Base-by-base conservation (phyloP, 2,113 vertebrate species). In the Pedionomus torquatus region DNA sequence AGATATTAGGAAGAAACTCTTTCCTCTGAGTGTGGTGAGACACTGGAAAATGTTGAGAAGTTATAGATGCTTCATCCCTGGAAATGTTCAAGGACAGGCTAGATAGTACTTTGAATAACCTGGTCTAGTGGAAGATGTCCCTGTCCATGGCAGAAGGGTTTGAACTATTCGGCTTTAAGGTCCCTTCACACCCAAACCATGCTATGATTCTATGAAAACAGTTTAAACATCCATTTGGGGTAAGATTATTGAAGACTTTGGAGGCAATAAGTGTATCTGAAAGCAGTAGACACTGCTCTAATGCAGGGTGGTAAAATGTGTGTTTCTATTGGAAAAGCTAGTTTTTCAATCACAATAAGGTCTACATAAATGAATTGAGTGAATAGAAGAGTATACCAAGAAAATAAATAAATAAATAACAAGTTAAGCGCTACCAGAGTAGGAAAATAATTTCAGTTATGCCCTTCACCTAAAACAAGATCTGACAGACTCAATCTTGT, bases 401-500 rank as follows among this genome's bases (percentile, higher is more conserved):
- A 71, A 84, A 91, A 54, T 26, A 79, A 68, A 49, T 21, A 87
- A 72, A 13, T 35, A 37, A 60, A 66, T 19, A 72, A 58, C 92
- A 75, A 23, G 7, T 65, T 80, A 92, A 92, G 37, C 18, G 60
- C 30, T 88, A 41, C 6, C 68, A 57, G 44, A 84, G 31, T 13
- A 75, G 31, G 37, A 87, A 90, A 93, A 85, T 78, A 75, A 75
- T 96, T 72, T 90, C 24, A 86, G 68, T 78, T 90, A 84, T 71
- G 54, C 79, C 43, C 49, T 96, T 95, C 80, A 93, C 14, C 43
- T 87, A 84, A 90, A 96, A 95, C 79, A 86, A 90, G 55, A 87
- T 91, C 54, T 93, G 90, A 91, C 69, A 94, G 92, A 66, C 60
- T 96, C 85, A 94, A 41, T 96, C 88, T 96, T 86, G 46, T 93